phyloP scores from a whole-genome alignment of 2,113 vertebrate genomes.

The Girardinichthys multiradiatus region DNA sequence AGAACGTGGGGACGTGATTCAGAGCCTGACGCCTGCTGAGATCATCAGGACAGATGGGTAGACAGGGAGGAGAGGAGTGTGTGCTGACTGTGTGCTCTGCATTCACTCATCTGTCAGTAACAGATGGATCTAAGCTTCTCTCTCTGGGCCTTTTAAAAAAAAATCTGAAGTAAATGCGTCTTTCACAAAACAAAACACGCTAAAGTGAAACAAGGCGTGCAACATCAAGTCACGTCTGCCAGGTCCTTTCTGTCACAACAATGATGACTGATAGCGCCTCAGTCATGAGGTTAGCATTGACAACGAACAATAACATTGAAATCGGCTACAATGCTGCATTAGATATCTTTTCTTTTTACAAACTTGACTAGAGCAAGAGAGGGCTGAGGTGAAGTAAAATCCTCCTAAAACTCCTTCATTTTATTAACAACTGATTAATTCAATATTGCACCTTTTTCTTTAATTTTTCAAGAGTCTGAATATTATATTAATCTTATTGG shows the following conservation, averaged over 20 bases:
- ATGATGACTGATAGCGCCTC: conserved; percentile 72
- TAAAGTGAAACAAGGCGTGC: conserved; percentile 47
- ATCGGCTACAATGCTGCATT: conserved; percentile 80
- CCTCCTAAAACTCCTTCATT: conserved; percentile 21
- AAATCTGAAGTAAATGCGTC: conserved; percentile 19
- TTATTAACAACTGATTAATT: conserved; percentile 67
- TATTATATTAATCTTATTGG: conserved; percentile 63
- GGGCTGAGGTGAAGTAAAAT: conserved; percentile 27
- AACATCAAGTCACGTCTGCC: conserved; percentile 68
- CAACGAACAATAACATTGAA: conserved; percentile 73
- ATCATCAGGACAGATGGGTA: conserved; percentile 25
- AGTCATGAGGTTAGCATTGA: conserved; percentile 74
- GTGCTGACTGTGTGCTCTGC: conserved; percentile 25
- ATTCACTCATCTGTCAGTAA: conserved; percentile 6
- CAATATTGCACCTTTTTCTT: conserved; percentile 76
- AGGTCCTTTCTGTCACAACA: conserved; percentile 57
- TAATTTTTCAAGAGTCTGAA: conserved; percentile 48
- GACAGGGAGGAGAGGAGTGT: conserved; percentile 1
- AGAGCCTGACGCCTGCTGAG: conserved; percentile 30
- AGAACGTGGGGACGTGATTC: conserved; percentile 32
- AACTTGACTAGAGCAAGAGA: conserved; percentile 43
- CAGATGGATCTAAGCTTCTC: conserved; percentile 26
- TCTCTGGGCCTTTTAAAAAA: conserved; percentile 24
- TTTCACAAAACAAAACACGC: conserved; percentile 6
- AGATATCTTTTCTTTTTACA: conserved; percentile 61